phyloP scores from a whole-genome alignment of 2,113 vertebrate species.

The Salvelinus namaycush region DNA sequence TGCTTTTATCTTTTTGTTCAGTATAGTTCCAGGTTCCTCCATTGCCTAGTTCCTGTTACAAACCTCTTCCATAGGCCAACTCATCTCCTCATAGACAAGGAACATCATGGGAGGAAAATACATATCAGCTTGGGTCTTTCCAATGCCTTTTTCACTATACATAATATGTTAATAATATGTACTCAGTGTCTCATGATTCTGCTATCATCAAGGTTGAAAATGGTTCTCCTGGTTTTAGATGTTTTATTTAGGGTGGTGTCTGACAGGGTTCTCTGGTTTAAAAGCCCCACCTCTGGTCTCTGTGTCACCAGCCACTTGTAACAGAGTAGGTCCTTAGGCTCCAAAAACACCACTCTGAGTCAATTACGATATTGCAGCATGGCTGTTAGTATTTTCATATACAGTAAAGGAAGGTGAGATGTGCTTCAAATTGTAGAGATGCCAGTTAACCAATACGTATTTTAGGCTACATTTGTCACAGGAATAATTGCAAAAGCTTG shows the following conservation, averaged over 20 bases:
- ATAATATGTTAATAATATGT: background rate
- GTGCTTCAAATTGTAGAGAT: background rate
- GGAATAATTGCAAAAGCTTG: background rate
- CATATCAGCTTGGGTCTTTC: background rate
- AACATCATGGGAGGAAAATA: background rate
- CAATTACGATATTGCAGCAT: constrained; percentile 24
- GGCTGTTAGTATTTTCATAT: background rate
- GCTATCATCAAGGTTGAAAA: constrained; percentile 34
- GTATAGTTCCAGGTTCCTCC: background rate
- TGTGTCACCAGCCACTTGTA: constrained; percentile 44
- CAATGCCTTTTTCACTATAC: constrained; percentile 1
- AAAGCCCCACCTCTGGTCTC: constrained; percentile 25
- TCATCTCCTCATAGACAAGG: background rate
- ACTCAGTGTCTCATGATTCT: constrained; percentile 22
- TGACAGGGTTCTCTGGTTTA: constrained; percentile 51
- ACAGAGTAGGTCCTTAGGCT: constrained; percentile 40
- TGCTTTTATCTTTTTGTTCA: too few relatives aligned
- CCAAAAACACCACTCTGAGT: constrained; percentile 32
- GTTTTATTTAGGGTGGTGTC: constrained; percentile 29
- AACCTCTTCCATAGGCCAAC: background rate
- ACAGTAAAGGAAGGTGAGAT: background rate
- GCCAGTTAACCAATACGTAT: background rate
- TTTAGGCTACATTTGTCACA: background rate
- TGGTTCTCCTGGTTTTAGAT: constrained; percentile 14
- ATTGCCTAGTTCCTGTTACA: background rate